These are phyloP conservation scores for Drosophila nannoptera DNA, from an alignment of 1,140 invertebrate genomes.

Conservation along the genomic window DNA sequence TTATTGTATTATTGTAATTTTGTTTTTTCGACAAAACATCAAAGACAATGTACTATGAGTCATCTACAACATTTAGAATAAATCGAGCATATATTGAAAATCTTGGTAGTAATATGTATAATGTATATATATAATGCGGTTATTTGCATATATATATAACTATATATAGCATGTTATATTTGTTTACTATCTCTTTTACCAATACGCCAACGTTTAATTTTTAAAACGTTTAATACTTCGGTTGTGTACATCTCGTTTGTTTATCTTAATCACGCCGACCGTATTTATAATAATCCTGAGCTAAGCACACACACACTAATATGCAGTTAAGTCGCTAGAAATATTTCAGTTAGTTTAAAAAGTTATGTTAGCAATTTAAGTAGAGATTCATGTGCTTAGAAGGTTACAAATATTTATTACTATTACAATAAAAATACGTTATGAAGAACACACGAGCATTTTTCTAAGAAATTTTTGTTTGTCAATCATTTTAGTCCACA, in stretches of 20 bases:
- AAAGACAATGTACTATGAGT: conserved; percentile 38
- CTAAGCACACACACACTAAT: conserved; percentile 37
- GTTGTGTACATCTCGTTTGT: not conserved
- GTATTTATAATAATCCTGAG: conserved; percentile 30
- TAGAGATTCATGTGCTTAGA: conserved; percentile 76
- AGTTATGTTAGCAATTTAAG: conserved; percentile 76
- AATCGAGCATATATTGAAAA: conserved; percentile 34
- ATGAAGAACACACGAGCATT: conserved; percentile 47
- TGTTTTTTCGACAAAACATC: conserved; percentile 24
- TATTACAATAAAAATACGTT: conserved; percentile 72
- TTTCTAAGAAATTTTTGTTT: conserved; percentile 7
- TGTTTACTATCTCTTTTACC: conserved; percentile 16
- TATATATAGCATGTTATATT: conserved; percentile 37
- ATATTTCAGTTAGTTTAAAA: conserved; percentile 65
- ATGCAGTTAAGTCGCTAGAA: conserved; percentile 63
- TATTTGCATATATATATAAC: conserved; percentile 27
- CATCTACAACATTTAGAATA: conserved; percentile 40
- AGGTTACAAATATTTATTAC: conserved; percentile 74
- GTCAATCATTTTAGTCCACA: too few species aligned
- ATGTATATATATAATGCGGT: conserved; percentile 28
- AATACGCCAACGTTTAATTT: conserved; percentile 9
- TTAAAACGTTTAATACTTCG: conserved; percentile 1
- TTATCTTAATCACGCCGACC: conserved; percentile 1
- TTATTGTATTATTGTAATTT: conserved; percentile 28
- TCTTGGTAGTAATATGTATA: conserved; percentile 34